These are phyloP conservation scores for Heliconius cydno DNA, from an alignment of 2,888 invertebrate species.

Conservation along the genomic window DNA sequence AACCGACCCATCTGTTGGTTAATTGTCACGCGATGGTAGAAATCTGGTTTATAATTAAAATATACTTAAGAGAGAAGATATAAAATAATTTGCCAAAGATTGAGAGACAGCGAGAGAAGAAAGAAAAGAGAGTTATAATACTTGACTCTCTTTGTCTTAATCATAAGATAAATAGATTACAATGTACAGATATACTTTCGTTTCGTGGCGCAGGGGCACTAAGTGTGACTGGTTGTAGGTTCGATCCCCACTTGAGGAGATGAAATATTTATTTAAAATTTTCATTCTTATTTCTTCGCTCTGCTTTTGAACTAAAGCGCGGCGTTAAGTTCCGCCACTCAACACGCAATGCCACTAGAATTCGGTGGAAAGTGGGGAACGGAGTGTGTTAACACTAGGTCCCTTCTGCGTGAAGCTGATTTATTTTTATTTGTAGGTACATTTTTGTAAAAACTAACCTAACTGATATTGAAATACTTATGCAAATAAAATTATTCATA, in stretches of 20 bases:
- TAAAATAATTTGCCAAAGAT: not conserved
- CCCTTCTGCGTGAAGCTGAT: too few species aligned
- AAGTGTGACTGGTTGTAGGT: too few species aligned
- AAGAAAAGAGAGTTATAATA: not conserved
- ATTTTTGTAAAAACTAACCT: not conserved
- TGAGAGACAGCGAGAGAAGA: not conserved
- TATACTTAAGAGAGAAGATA: not conserved
- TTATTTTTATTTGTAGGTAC: not conserved
- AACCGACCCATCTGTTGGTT: constrained; percentile 3
- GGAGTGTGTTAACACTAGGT: too few species aligned
- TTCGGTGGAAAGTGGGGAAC: too few species aligned
- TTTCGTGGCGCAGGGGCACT: too few species aligned
- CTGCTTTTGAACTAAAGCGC: too few species aligned
- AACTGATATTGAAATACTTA: not conserved
- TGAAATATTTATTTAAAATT: too few species aligned
- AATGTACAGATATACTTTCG: too few species aligned
- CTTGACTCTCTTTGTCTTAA: not conserved
- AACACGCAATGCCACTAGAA: too few species aligned
- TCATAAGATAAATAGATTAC: not conserved
- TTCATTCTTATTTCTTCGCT: too few species aligned
- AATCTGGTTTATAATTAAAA: not conserved
- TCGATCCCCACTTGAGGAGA: too few species aligned
- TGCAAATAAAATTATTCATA: constrained; percentile 4
- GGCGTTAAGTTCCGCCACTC: too few species aligned
- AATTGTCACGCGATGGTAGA: not conserved